phyloP scores from a whole-genome alignment of 2,888 invertebrate species.

The Aspidapion aeneum region DNA sequence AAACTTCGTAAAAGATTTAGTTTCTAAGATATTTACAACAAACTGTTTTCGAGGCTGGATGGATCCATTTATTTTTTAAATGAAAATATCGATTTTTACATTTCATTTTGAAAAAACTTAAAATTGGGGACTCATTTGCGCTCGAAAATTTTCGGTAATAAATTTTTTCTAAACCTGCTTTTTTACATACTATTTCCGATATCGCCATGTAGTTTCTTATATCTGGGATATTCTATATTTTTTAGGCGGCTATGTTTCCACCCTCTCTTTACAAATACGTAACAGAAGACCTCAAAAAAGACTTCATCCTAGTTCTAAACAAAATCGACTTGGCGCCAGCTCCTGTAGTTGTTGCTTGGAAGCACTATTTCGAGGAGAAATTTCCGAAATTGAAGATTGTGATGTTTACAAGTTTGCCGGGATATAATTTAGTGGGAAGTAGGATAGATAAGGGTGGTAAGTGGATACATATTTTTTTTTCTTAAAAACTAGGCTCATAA shows the following conservation, averaged over 20 bases:
- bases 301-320: constrained; percentile 85
- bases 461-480: too few relatives aligned
- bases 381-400: constrained; percentile 74
- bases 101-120: too few relatives aligned
- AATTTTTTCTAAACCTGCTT: background rate
- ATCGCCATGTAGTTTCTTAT: background rate
- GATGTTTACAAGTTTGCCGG: constrained; percentile 80
- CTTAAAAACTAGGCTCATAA: too few relatives aligned
- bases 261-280: constrained; percentile 83
- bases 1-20: too few relatives aligned
- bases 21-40: too few relatives aligned
- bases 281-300: constrained; percentile 68
- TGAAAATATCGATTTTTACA: too few relatives aligned
- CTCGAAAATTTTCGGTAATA: too few relatives aligned
- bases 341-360: constrained; percentile 82
- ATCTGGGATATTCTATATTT: constrained; percentile 25
- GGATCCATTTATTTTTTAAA: too few relatives aligned
- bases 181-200: background rate
- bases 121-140: too few relatives aligned
- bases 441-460: constrained; percentile 55
- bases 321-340: constrained; percentile 89
- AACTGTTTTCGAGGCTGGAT: too few relatives aligned
- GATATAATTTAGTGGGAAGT: constrained; percentile 63
- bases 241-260: constrained; percentile 79
- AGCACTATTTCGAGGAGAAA: constrained; percentile 65